These are phyloP conservation scores for Athene cunicularia DNA, from an alignment of 2,113 vertebrate genomes.

Conservation along the genomic window DNA sequence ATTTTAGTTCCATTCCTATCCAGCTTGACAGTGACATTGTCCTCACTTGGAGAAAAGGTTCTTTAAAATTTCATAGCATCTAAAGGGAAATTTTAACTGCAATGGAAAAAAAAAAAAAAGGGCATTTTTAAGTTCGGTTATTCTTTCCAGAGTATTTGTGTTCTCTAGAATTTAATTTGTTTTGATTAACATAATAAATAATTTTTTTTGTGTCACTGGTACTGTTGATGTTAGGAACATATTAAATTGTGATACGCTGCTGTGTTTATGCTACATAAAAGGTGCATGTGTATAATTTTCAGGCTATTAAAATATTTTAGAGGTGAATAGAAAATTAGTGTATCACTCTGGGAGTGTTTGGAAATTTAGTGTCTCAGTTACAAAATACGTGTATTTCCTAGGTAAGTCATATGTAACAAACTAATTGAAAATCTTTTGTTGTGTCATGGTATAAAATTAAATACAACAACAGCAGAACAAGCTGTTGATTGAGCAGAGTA, in stretches of 20 bases:
- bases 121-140: fast-evolving
- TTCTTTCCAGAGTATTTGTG: neutral
- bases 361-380: neutral
- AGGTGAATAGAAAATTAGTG: neutral
- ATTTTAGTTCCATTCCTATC: neutral
- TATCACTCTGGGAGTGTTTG: neutral
- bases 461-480: neutral
- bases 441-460: neutral
- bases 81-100: neutral
- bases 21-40: neutral
- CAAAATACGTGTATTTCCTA: neutral
- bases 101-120: neutral
- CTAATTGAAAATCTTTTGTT: neutral
- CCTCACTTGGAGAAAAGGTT: neutral
- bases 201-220: neutral
- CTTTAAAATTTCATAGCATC: neutral
- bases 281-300: neutral
- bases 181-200: neutral
- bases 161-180: neutral
- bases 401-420: neutral
- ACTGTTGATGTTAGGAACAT: neutral
- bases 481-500: neutral
- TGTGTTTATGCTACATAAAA: neutral
- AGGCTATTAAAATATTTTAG: neutral
- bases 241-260: neutral